phyloP scores from a whole-genome alignment of 2,888 invertebrate species.

The Nephrotoma flavescens region DNA sequence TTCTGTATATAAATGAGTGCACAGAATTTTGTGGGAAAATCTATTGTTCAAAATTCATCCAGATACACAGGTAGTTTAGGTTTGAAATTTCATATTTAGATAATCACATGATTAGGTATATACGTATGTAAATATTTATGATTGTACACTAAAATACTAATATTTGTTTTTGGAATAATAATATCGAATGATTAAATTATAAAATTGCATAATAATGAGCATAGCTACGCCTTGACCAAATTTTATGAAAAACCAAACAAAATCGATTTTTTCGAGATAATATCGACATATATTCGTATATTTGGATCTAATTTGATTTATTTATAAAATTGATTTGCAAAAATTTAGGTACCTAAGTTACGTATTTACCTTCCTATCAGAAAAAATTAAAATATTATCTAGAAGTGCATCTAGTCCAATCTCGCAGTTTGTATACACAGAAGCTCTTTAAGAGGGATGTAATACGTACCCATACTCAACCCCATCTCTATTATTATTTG shows the following conservation, averaged over 20 bases:
- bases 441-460: background rate
- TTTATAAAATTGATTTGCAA: background rate
- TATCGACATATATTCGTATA: too few relatives aligned
- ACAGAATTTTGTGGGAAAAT: too few relatives aligned
- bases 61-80: background rate
- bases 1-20: too few relatives aligned
- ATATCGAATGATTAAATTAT: background rate
- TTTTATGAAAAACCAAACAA: background rate
- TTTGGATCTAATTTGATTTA: background rate
- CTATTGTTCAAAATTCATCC: too few relatives aligned
- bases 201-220: background rate
- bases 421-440: background rate
- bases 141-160: background rate
- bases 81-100: background rate
- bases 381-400: background rate
- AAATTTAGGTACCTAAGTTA: background rate
- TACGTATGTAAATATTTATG: background rate
- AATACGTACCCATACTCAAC: background rate
- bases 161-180: background rate
- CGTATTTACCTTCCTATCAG: too few relatives aligned
- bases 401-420: background rate
- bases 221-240: background rate
- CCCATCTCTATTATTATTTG: background rate
- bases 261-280: background rate
- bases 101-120: background rate